These are phyloP conservation scores for Heterodera filipjevi DNA, from an alignment of 2,888 invertebrate genomes.

Conservation along the genomic window DNA sequence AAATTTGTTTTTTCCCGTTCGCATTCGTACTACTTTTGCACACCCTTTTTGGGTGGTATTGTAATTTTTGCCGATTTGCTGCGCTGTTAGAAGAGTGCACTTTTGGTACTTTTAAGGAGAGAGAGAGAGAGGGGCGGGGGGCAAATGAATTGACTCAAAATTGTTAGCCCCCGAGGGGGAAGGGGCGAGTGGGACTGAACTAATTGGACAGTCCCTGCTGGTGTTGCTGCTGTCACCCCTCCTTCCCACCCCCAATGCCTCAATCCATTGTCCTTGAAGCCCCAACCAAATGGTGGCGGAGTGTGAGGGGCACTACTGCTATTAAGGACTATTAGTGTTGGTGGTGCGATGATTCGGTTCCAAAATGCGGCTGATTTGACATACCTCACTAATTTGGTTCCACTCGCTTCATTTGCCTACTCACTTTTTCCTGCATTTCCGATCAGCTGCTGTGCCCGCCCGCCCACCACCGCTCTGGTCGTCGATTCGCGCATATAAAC, in stretches of 20 bases:
- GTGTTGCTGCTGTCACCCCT: no score
- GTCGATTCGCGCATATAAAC: neutral
- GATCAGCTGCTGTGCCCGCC: neutral
- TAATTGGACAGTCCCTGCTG: no score
- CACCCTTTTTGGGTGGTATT: no score
- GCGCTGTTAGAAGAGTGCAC: no score
- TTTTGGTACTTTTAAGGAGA: no score
- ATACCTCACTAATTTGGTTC: neutral
- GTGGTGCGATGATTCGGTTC: neutral
- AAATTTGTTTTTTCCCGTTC: no score
- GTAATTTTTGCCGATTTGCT: neutral
- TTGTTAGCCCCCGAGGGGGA: neutral
- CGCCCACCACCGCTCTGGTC: neutral
- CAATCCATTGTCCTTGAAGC: neutral
- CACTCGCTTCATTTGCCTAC: neutral
- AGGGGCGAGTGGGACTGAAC: neutral
- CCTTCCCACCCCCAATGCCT: neutral
- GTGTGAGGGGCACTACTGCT: neutral
- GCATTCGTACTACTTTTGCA: no score
- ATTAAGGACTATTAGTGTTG: neutral
- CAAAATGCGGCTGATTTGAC: neutral
- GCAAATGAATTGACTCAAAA: neutral
- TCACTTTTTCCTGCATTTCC: neutral
- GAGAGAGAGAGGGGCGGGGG: neutral
- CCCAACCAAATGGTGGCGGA: neutral